These are phyloP conservation scores for Agapostemon virescens DNA, from an alignment of 2,888 invertebrate species.

Conservation along the genomic window DNA sequence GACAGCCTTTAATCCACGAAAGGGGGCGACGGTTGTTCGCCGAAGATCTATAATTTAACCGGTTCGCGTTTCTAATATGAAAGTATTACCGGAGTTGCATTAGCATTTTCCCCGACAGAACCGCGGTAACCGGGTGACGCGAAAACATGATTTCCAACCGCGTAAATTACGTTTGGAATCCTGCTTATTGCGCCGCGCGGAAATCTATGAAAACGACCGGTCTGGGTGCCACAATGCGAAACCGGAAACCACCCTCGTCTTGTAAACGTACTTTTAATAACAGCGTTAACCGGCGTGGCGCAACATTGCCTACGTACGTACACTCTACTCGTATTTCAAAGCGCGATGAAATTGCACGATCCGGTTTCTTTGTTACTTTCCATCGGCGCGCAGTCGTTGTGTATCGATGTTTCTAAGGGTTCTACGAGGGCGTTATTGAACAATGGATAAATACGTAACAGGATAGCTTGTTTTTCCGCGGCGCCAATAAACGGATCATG, in stretches of 20 bases:
- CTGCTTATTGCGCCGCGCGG: conserved; percentile 55
- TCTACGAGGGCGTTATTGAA: conserved; percentile 17
- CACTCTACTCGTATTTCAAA: conserved; percentile 45
- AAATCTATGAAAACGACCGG: conserved; percentile 54
- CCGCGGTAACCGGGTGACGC: conserved; percentile 49
- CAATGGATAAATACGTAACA: conserved; percentile 28
- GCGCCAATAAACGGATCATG: neutral
- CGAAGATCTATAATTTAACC: conserved; percentile 54
- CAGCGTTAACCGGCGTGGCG: conserved; percentile 50
- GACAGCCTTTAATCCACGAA: neutral
- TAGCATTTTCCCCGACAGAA: conserved; percentile 37
- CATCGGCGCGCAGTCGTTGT: conserved; percentile 49
- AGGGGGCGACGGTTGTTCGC: conserved; percentile 13
- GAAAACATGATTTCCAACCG: conserved; percentile 54
- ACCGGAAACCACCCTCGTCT: conserved; percentile 41
- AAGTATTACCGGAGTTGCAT: conserved; percentile 33
- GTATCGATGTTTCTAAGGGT: conserved; percentile 45
- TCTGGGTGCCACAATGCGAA: conserved; percentile 43
- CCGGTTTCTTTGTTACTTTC: conserved; percentile 55
- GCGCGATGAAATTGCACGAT: conserved; percentile 45
- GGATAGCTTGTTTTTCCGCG: conserved; percentile 12
- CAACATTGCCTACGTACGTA: conserved; percentile 34
- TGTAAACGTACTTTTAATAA: conserved; percentile 53
- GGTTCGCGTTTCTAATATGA: conserved; percentile 41
- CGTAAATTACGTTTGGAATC: conserved; percentile 61